phyloP scores from a whole-genome alignment of 2,797 vertebrate species.

The Neopelma chrysocephalum region DNA sequence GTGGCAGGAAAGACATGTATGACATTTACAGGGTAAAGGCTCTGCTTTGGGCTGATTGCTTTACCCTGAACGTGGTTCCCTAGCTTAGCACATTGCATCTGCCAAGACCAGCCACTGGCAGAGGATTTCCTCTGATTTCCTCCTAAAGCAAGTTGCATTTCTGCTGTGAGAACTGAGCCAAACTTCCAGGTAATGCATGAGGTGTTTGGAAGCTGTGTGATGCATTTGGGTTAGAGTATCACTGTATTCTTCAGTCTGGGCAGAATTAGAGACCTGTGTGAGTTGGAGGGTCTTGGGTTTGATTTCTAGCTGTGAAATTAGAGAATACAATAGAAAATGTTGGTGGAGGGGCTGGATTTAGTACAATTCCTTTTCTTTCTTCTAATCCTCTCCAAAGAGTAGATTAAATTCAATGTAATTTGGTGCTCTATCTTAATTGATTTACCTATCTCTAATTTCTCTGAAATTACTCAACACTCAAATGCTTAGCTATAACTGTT shows the following conservation, averaged over 20 bases:
- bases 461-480: background rate
- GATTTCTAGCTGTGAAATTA: background rate
- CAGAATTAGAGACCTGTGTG: background rate
- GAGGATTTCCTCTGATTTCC: background rate
- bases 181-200: background rate
- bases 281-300: background rate
- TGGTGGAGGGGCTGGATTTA: background rate
- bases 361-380: background rate
- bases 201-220: background rate
- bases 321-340: background rate
- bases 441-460: background rate
- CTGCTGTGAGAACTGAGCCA: background rate
- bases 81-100: background rate
- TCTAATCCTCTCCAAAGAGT: background rate
- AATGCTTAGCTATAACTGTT: background rate
- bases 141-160: background rate
- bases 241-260: rapidly evolving
- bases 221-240: rapidly evolving
- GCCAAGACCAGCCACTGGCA: background rate
- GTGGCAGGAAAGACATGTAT: background rate
- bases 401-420: background rate
- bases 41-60: background rate
- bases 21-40: background rate
- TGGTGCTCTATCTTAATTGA: background rate
- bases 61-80: background rate